phyloP scores from a whole-genome alignment of 1,140 invertebrate species.

The Tetramorium alpestre region DNA sequence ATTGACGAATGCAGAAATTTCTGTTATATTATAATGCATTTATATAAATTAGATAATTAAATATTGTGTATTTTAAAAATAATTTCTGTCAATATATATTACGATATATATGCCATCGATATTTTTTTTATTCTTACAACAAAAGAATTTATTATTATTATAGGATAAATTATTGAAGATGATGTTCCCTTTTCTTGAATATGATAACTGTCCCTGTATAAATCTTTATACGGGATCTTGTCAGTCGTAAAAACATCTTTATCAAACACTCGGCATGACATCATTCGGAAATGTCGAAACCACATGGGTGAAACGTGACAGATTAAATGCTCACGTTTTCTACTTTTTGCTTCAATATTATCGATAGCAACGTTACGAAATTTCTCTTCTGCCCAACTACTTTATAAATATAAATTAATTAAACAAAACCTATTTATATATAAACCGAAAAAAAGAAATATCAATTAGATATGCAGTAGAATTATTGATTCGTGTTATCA shows the following conservation, averaged over 20 bases:
- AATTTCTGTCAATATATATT: background rate
- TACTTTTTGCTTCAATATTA: background rate
- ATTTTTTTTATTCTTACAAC: background rate
- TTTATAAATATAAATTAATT: background rate
- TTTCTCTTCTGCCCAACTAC: background rate
- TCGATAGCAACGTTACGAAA: background rate
- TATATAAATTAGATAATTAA: constrained; percentile 3
- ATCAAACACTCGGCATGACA: background rate
- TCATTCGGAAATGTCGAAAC: background rate
- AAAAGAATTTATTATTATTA: background rate
- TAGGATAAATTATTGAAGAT: background rate
- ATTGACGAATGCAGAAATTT: background rate
- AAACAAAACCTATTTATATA: background rate
- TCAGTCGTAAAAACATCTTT: background rate
- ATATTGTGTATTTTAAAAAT: background rate
- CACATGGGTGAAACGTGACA: background rate
- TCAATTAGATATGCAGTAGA: background rate
- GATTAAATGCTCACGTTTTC: background rate
- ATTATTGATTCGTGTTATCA: constrained; percentile 17
- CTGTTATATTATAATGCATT: background rate
- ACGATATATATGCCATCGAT: background rate
- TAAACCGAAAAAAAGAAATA: background rate
- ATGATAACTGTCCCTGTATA: background rate
- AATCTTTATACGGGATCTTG: background rate
- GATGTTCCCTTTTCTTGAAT: background rate